Evolutionary conservation across 2,797 vertebrate genomes (phyloP).

Genomic region (Thaleichthys pacificus): DNA sequence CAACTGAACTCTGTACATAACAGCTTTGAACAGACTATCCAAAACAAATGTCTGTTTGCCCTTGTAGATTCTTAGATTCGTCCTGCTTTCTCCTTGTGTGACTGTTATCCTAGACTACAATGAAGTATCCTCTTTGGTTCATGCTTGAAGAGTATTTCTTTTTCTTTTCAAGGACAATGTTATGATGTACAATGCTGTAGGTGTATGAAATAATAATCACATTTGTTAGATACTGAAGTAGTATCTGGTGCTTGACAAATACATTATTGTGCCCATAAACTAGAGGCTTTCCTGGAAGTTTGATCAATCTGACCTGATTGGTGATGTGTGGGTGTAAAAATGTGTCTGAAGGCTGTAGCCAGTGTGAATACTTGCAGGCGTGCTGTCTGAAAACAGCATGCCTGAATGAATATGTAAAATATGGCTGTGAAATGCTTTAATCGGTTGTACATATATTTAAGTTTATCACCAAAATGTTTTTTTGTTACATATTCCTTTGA

Average conservation of each 20-base stretch:
- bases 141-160: neutral
- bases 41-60: slow-evolving; percentile 40
- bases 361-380: slow-evolving; percentile 8
- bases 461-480: slow-evolving; percentile 32
- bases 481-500: slow-evolving; percentile 36
- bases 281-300: slow-evolving; percentile 42
- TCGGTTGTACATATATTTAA: slow-evolving; percentile 13
- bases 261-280: slow-evolving; percentile 31
- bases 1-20: slow-evolving; percentile 31
- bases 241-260: slow-evolving; percentile 46
- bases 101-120: slow-evolving; percentile 37
- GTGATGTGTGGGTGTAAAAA: slow-evolving; percentile 19
- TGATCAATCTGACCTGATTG: slow-evolving; percentile 32
- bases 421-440: slow-evolving; percentile 17
- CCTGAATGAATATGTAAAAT: slow-evolving; percentile 24
- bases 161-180: neutral
- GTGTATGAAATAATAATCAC: no score
- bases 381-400: slow-evolving; percentile 22
- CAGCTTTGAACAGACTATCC: slow-evolving; percentile 27
- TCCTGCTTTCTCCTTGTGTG: slow-evolving; percentile 39
- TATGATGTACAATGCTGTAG: neutral
- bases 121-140: slow-evolving; percentile 27
- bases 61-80: slow-evolving; percentile 36
- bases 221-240: slow-evolving; percentile 15
- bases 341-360: no score